Evolutionary conservation across 1,140 invertebrate genomes (phyloP).

Genomic region (Myzus persicae): DNA sequence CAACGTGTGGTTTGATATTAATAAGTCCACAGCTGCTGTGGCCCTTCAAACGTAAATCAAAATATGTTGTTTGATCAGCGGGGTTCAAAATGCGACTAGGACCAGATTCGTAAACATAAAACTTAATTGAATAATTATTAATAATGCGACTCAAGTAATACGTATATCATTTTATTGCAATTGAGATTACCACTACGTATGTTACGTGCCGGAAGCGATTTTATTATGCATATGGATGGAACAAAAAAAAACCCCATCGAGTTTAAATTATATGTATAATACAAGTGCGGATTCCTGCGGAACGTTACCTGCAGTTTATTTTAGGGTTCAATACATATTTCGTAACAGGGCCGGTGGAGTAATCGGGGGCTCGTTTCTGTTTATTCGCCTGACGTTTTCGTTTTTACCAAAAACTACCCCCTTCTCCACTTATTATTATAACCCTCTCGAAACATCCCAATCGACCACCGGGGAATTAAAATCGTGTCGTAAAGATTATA

Average conservation of each 20-base stretch:
- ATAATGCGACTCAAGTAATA: not conserved
- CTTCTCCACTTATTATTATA: not conserved
- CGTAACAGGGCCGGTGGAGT: not conserved
- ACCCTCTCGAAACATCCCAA: not conserved
- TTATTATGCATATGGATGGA: too few species aligned
- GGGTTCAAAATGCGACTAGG: too few species aligned
- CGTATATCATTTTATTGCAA: not conserved
- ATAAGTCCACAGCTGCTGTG: too few species aligned
- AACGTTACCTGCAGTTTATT: not conserved
- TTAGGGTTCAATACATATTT: not conserved
- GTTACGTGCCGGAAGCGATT: not conserved
- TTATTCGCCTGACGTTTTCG: not conserved
- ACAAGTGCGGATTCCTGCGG: not conserved
- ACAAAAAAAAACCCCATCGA: not conserved
- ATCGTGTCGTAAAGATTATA: constrained; percentile 2
- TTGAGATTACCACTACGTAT: not conserved
- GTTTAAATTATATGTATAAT: not conserved
- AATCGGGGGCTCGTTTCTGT: not conserved
- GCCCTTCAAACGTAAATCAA: too few species aligned
- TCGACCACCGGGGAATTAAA: not conserved
- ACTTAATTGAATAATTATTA: not conserved
- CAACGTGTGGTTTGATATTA: too few species aligned
- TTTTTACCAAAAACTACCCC: not conserved
- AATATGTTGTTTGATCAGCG: too few species aligned
- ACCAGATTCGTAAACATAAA: not conserved